Evolutionary conservation across 2,888 invertebrate genomes (phyloP).

Genomic region (Xylota segnis): DNA sequence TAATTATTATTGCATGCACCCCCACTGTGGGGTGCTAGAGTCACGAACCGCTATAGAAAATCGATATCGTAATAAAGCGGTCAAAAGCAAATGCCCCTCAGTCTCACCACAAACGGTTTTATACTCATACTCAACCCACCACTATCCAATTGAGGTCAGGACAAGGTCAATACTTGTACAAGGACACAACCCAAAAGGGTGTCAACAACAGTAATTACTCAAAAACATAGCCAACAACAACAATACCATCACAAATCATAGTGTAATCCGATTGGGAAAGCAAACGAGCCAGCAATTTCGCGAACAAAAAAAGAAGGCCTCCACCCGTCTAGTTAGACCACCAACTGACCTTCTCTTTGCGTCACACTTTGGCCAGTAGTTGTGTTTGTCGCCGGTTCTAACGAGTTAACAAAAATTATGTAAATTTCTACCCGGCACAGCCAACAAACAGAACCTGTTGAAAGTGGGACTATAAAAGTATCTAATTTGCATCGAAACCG

Average conservation of each 20-base stretch:
- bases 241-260: not conserved
- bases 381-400: not conserved
- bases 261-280: constrained; percentile 11
- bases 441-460: constrained; percentile 15
- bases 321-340: not conserved
- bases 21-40: not conserved
- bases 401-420: constrained; percentile 5
- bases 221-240: not conserved
- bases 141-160: not conserved
- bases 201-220: constrained; percentile 12
- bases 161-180: constrained; percentile 11
- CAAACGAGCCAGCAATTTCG: not conserved
- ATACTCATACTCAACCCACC: no score
- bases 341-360: constrained; percentile 11
- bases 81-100: constrained; percentile 2
- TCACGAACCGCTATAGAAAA: not conserved
- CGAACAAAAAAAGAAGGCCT: not conserved
- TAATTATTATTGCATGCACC: not conserved
- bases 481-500: constrained; percentile 14
- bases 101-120: not conserved
- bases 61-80: not conserved
- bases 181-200: not conserved
- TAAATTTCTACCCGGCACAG: not conserved
- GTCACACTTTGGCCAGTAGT: not conserved
- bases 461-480: constrained; percentile 20